Base-by-base conservation (phyloP, 1,140 invertebrate genomes). In the Geopemphigus sp. region DNA sequence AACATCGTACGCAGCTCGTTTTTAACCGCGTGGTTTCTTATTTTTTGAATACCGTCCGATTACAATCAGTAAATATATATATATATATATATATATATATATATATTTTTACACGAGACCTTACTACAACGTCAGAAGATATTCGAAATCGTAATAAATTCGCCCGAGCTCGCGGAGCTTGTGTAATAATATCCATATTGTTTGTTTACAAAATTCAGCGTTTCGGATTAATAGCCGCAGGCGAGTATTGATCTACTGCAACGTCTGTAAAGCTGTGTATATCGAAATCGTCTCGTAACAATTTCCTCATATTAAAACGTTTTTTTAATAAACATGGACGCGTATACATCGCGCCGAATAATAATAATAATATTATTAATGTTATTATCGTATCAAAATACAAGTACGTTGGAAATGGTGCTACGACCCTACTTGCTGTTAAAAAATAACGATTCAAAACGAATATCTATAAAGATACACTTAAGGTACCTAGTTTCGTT, bases 131-230 rank as follows among this genome's bases (percentile, higher is more conserved):
- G 14, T 68, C 15, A 24, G n/a, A 68, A 47, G 12, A 50, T 50
- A 47, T 47, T 24, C 6, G 4, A 24, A 8, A 32, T 45, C 15
- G 47, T 68, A 66, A 14, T 66, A 22, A 12, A 39, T 66, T 45
- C 15, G 47, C 39, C 4, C 8, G 22, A 39, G 32, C 32, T 39
- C 8, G n/a, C 32, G 32, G 32, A 47, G 22, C 32, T 66, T 66
- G 12, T 68, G 45, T 50, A 68, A 50, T 26, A 3, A 24, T 68
- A 64, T 63, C 32, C n/a, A n/a, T 24, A 47, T 47, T 22, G n/a
- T 47, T 68, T 68, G 45, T 68, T 68, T 68, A 68, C 45, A 68
- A 68, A 68, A 68, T 68, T 50, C 24, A 26, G 50, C 66, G 66
- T 26, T 68, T 50, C 22, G 1, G 14, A 68, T 66, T 45, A 47